phyloP scores from a whole-genome alignment of 2,113 vertebrate species.

The Tupaia tana region DNA sequence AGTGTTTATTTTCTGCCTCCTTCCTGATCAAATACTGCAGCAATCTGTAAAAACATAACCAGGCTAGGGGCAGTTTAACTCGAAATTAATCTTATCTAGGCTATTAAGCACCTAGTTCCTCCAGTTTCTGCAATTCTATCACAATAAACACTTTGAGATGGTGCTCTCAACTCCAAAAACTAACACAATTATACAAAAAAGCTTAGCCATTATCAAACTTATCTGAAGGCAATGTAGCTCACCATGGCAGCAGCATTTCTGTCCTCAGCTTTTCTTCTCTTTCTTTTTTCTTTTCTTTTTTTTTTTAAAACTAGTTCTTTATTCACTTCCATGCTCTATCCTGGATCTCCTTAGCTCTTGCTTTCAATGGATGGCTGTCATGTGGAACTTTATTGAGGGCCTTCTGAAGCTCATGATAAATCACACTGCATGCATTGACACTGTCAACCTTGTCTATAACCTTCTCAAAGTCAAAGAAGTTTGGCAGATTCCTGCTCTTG shows the following conservation, averaged over 20 bases:
- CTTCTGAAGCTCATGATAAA: conserved; percentile 89
- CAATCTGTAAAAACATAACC: conserved; percentile 84
- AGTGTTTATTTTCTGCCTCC: conserved; percentile 81
- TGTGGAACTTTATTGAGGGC: conserved; percentile 88
- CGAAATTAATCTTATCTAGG: conserved; percentile 82
- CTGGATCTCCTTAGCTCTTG: conserved; percentile 80
- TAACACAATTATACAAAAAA: conserved; percentile 77
- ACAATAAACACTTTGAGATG: conserved; percentile 79
- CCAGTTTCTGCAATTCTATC: conserved; percentile 67
- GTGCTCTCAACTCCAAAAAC: conserved; percentile 62
- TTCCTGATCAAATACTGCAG: conserved; percentile 79
- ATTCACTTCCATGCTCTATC: conserved; percentile 79
- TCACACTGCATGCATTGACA: conserved; percentile 84
- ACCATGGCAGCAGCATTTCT: conserved; percentile 72
- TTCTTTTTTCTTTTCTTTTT: conserved; percentile 9
- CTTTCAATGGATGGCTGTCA: conserved; percentile 85
- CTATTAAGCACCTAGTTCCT: conserved; percentile 80
- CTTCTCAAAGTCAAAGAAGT: conserved; percentile 88
- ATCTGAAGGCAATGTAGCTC: conserved; percentile 58
- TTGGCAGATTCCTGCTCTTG: conserved; percentile 73
- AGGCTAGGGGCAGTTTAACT: conserved; percentile 79
- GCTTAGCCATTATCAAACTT: conserved; percentile 66
- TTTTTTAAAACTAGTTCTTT: conserved; percentile 77
- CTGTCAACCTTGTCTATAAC: conserved; percentile 85
- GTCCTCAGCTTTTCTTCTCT: not conserved